These are phyloP conservation scores for Lithobates pipiens DNA, from an alignment of 2,797 vertebrate species.

Conservation along the genomic window DNA sequence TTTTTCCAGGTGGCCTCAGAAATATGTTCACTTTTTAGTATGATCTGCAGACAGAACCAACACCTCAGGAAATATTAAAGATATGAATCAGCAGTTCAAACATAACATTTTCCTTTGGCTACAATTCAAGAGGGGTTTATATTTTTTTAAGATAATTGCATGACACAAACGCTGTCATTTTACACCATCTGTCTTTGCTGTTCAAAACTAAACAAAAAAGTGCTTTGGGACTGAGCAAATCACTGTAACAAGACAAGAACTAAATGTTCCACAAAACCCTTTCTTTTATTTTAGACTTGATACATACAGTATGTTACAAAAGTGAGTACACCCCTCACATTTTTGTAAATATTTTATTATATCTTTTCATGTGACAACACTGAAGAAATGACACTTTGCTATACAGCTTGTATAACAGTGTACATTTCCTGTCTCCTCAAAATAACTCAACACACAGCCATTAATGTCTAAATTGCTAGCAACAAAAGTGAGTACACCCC, in stretches of 20 bases:
- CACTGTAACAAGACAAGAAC: neutral
- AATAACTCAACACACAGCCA: too few species aligned
- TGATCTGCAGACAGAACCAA: constrained; percentile 14
- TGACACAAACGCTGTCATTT: neutral
- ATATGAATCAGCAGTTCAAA: constrained; percentile 20
- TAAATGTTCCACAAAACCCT: too few species aligned
- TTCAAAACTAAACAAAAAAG: neutral
- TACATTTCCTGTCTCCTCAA: too few species aligned
- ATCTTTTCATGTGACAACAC: too few species aligned
- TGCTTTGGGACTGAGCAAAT: neutral
- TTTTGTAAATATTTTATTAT: too few species aligned
- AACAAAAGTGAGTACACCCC: too few species aligned
- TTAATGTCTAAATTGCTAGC: too few species aligned
- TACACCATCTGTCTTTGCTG: neutral
- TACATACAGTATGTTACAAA: too few species aligned
- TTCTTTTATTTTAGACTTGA: too few species aligned
- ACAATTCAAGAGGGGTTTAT: neutral
- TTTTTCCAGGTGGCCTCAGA: constrained; percentile 20
- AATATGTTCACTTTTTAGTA: constrained; percentile 40
- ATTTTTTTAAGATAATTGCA: neutral
- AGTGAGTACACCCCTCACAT: too few species aligned
- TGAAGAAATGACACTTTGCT: too few species aligned
- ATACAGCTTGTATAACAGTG: too few species aligned
- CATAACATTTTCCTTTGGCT: neutral
- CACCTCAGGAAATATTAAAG: constrained; percentile 28